Conservation (phyloP, 2,797 vertebrate genomes). For the Pangasius krempfi region DNA sequence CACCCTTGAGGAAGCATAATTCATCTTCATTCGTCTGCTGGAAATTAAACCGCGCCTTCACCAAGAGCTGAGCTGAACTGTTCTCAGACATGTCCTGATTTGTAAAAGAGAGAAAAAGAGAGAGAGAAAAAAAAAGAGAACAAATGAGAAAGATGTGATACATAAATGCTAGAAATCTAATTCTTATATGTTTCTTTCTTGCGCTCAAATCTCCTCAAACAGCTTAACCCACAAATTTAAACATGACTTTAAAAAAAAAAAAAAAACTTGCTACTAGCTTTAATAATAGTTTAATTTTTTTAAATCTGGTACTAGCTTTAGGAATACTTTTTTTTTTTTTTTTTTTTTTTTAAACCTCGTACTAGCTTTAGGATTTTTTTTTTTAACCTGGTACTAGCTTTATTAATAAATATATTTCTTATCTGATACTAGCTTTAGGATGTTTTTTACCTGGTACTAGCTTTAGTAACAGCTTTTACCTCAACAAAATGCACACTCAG, state of each 20-base stretch:
- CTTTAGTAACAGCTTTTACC: not conserved
- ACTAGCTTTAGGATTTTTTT: not conserved
- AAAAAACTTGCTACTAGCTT: not conserved
- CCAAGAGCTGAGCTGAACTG: conserved; percentile 87
- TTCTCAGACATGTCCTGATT: conserved; percentile 98
- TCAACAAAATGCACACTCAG: not conserved
- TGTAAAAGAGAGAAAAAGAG: not conserved
- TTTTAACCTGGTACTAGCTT: too few relatives aligned
- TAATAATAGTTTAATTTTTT: not conserved
- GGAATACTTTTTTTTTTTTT: not conserved
- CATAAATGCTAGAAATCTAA: not conserved
- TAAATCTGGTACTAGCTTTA: not conserved
- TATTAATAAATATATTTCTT: not conserved
- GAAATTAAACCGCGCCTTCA: conserved; percentile 95
- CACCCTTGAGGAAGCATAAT: conserved; percentile 93
- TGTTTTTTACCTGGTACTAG: not conserved
- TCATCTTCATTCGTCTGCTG: conserved; percentile 98
- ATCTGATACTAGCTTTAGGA: not conserved
- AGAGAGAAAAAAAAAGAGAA: not conserved
- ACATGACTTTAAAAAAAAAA: not conserved
- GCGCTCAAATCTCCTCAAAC: not conserved
- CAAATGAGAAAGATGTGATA: not conserved
- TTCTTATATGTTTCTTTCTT: not conserved
- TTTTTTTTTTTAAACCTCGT: not conserved
- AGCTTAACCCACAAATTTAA: not conserved